Conservation (phyloP, 2,888 invertebrate genomes). For the Ophion slaviceki region DNA sequence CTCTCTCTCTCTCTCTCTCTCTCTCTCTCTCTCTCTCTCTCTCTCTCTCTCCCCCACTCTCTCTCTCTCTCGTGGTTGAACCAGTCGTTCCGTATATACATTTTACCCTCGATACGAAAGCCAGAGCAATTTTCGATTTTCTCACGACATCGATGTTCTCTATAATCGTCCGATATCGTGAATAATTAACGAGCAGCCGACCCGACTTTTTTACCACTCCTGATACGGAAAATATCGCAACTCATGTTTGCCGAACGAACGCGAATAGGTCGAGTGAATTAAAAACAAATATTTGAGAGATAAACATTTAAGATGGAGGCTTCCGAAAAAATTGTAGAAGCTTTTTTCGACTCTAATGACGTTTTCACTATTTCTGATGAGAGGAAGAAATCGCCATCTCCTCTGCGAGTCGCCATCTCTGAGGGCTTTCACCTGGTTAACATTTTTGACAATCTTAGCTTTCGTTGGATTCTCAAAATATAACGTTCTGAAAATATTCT, state of each 20-base stretch:
- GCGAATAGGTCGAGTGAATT: not conserved
- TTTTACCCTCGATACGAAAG: constrained; percentile 29
- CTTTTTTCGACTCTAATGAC: too few relatives aligned
- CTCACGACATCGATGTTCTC: constrained; percentile 35
- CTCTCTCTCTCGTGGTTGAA: not conserved
- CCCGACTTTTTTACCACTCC: not conserved
- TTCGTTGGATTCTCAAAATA: too few relatives aligned
- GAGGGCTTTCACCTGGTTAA: too few relatives aligned
- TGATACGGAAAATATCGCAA: not conserved
- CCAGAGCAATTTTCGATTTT: constrained; percentile 46
- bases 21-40: not conserved
- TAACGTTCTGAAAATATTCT: too few relatives aligned
- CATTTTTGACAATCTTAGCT: too few relatives aligned
- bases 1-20: not conserved
- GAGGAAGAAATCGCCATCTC: too few relatives aligned
- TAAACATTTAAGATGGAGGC: too few relatives aligned
- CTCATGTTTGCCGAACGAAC: too few relatives aligned
- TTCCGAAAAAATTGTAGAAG: too few relatives aligned
- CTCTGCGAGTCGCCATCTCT: too few relatives aligned
- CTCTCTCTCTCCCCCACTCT: not conserved
- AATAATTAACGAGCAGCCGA: constrained; percentile 49
- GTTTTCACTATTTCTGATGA: too few relatives aligned
- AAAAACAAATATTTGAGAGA: too few relatives aligned
- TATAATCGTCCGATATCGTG: constrained; percentile 51
- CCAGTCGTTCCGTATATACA: not conserved